Evolutionary conservation across 2,113 vertebrate species (phyloP).

Genomic region (Vireo altiloquus): DNA sequence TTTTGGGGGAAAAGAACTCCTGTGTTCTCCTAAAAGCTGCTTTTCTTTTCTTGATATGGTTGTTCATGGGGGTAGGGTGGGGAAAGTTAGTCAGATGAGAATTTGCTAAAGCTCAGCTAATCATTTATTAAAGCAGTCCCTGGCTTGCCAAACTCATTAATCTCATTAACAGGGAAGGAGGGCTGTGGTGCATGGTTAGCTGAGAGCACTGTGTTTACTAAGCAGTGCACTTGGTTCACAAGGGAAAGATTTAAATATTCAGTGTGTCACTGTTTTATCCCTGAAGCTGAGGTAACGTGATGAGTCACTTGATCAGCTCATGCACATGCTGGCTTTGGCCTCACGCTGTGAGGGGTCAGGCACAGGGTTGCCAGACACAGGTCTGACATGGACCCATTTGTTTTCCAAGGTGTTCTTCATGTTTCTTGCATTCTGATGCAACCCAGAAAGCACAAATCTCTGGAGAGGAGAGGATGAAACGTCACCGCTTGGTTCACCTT

Average conservation of each 20-base stretch:
- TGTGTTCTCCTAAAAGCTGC: neutral
- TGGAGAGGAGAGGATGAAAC: neutral
- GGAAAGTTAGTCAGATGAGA: conserved; percentile 43
- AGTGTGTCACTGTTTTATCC: neutral
- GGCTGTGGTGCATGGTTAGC: neutral
- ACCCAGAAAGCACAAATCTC: neutral
- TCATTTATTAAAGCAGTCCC: conserved; percentile 58
- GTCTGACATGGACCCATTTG: neutral
- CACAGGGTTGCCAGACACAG: neutral
- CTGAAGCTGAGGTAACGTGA: neutral
- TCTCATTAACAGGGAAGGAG: conserved; percentile 57
- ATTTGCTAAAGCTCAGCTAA: conserved; percentile 57
- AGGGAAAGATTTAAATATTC: conserved; percentile 37
- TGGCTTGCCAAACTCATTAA: conserved; percentile 47
- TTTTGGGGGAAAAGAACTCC: neutral
- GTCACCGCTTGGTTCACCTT: neutral
- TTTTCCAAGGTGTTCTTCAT: neutral
- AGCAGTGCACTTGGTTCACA: neutral
- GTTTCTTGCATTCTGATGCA: neutral
- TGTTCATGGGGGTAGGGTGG: neutral
- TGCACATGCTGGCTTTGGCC: neutral
- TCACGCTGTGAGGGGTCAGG: neutral
- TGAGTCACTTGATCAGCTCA: conserved; percentile 25
- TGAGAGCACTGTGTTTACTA: conserved; percentile 14
- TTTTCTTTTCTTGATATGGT: neutral